phyloP scores from a whole-genome alignment of 2,113 vertebrate species.

The Panurus biarmicus region DNA sequence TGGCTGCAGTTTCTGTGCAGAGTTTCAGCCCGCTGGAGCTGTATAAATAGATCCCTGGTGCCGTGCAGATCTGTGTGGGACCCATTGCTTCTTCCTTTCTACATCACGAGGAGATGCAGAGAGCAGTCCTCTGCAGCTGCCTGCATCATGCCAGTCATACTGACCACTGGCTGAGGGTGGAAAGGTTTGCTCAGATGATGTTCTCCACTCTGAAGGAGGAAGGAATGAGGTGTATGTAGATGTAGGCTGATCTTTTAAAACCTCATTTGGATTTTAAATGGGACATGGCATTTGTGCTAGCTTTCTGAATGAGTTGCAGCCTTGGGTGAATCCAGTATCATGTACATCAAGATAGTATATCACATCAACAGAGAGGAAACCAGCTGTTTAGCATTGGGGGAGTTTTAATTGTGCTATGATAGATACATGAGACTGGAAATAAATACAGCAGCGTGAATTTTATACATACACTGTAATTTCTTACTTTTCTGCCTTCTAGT shows the following conservation, averaged over 20 bases:
- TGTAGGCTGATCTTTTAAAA: not conserved
- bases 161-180: not conserved
- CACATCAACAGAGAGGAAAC: not conserved
- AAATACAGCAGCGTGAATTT: not conserved
- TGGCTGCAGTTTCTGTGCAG: conserved; percentile 33
- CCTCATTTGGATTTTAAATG: not conserved
- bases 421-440: not conserved
- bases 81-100: not conserved
- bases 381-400: not conserved
- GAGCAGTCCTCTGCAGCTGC: not conserved
- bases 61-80: not conserved
- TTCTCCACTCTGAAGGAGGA: not conserved
- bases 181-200: not conserved
- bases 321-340: not conserved
- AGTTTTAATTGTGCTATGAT: not conserved
- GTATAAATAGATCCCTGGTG: conserved; percentile 13
- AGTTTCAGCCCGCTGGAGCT: not conserved
- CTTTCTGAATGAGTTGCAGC: conserved; percentile 29
- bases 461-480: not conserved
- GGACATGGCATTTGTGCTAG: not conserved
- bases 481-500: not conserved
- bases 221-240: not conserved
- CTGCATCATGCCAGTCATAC: not conserved
- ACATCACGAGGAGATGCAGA: not conserved
- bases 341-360: not conserved